Evolutionary conservation across 2,113 vertebrate species (phyloP), one percentile per base, ranked within the genome.

Genomic region (Halichoerus grypus): DNA sequence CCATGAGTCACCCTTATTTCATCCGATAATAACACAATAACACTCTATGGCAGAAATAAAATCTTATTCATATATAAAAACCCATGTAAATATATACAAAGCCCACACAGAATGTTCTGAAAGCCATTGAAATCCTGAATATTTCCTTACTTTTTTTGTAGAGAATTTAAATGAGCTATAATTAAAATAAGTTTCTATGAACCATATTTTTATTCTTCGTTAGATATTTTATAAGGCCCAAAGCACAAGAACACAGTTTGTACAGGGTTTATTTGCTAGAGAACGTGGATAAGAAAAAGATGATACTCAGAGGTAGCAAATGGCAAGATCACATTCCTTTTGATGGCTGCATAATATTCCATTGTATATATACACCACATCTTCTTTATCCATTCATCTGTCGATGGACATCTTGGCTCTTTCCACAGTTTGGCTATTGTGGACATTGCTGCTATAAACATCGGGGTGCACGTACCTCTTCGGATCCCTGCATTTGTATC

Each of bases 111-210:
- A 81, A 93, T 33, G 6, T 39, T 87, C 46, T 82, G 26, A 92
- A 92, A 82, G 1, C 19, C 55, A 83, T 2, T 55, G 42, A 76
- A 80, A 84, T 91, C 22, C 11, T 67, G 9, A 88, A 67, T 28
- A 95, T 28, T 86, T 83, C 19, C 18, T 71, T 71, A 72, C 39
- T 16, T 33, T 36, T 74, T 69, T 51, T 87, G 31, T 39, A 65
- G 39, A 24, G 4, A 95, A 53, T 12, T 77, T 69, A 57, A 86
- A 76, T 84, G 24, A 63, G 14, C 10, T 55, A 57, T 67, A 93
- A 76, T 42, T 69, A 42, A 92, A 82, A 65, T 59, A 87, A 46
- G 59, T 94, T 97, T 89, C 24, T 36, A 77, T 79, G 14, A 92
- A 39, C 8, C 16, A 4, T 53, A 39, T 28, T 31, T 10, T 72